phyloP scores from a whole-genome alignment of 92 coral and sea anemone species.

The Parazoanthus atlanticus region DNA sequence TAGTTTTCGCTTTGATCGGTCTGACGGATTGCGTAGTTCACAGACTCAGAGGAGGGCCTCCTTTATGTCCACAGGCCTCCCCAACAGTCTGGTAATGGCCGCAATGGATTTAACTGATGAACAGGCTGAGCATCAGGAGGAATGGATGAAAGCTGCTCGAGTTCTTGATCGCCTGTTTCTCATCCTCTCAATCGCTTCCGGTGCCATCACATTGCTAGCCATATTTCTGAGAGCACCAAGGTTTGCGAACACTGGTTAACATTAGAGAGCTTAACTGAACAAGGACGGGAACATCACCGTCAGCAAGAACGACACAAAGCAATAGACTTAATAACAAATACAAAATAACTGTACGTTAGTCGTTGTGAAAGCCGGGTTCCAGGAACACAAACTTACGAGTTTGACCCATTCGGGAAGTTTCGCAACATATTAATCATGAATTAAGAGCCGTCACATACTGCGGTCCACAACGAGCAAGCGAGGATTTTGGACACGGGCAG shows the following conservation, averaged over 20 bases:
- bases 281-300: too few relatives aligned
- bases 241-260: slow-evolving; percentile 26
- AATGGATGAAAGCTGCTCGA: slow-evolving; percentile 90
- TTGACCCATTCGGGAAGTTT: too few relatives aligned
- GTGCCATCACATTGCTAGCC: slow-evolving; percentile 61
- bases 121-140: slow-evolving; percentile 57
- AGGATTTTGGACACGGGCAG: too few relatives aligned
- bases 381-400: too few relatives aligned
- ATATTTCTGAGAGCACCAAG: slow-evolving; percentile 81
- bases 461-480: too few relatives aligned
- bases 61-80: slow-evolving; percentile 20
- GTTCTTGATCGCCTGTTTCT: slow-evolving; percentile 81
- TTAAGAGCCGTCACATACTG: too few relatives aligned
- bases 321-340: too few relatives aligned
- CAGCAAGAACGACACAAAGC: too few relatives aligned
- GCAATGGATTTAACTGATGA: slow-evolving; percentile 48
- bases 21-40: neutral
- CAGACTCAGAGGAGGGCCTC: neutral
- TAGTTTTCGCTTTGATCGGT: neutral
- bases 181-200: slow-evolving; percentile 63
- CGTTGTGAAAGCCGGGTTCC: too few relatives aligned
- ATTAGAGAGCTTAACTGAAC: too few relatives aligned
- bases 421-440: too few relatives aligned
- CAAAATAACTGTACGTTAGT: too few relatives aligned
- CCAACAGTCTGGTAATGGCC: slow-evolving; percentile 15